Percentiles rank a stretch among this genome's conserved stretches.
Conservation (phyloP, 2,888 invertebrate genomes). For the Parnassius smintheus region DNA sequence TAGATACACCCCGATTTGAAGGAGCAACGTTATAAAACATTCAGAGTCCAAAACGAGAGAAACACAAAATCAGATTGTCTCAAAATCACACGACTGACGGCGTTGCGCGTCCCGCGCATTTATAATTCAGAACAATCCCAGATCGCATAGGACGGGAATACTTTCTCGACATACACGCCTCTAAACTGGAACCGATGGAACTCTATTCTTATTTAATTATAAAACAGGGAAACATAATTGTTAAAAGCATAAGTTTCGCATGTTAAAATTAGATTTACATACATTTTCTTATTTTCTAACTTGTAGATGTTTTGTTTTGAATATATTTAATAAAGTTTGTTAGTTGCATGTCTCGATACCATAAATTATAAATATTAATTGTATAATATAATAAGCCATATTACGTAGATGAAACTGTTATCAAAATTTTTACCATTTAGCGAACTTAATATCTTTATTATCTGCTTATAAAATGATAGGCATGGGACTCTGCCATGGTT, state of each 20-base stretch:
- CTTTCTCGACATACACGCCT: constrained; percentile 43
- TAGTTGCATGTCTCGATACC: neutral
- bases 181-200: constrained; percentile 20
- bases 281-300: too few relatives aligned
- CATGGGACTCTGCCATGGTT: too few relatives aligned
- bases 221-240: neutral
- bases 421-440: too few relatives aligned
- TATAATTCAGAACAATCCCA: constrained; percentile 65
- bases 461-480: too few relatives aligned
- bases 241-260: neutral
- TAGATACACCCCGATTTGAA: constrained; percentile 60
- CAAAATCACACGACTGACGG: constrained; percentile 76
- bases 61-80: constrained; percentile 79
- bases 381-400: too few relatives aligned
- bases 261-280: neutral
- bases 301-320: neutral
- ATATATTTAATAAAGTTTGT: neutral
- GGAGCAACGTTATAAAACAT: constrained; percentile 73
- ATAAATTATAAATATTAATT: too few relatives aligned
- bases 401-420: too few relatives aligned
- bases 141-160: constrained; percentile 47
- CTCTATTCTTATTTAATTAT: constrained; percentile 14
- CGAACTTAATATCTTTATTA: too few relatives aligned
- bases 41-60: constrained; percentile 72
- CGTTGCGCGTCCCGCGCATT: constrained; percentile 61